Evolutionary conservation across 2,797 vertebrate species (phyloP).

Genomic region (Mergus octosetaceus): DNA sequence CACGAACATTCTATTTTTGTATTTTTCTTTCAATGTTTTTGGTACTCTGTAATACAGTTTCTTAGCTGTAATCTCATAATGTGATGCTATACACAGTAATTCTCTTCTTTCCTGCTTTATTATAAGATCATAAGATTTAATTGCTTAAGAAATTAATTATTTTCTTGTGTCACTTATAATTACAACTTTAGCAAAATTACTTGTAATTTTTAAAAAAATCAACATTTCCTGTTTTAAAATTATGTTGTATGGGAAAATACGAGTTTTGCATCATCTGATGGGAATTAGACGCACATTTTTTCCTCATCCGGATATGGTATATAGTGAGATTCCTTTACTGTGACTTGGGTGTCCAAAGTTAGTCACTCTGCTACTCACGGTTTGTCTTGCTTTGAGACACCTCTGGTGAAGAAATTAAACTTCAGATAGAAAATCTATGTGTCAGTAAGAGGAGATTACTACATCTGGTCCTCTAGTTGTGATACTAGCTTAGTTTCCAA

Average conservation of each 20-base stretch:
- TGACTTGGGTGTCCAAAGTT: background rate
- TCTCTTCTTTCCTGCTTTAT: background rate
- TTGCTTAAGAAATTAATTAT: background rate
- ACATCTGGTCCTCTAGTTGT: background rate
- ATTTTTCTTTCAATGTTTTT: constrained; percentile 51
- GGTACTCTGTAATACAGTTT: background rate
- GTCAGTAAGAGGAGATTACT: background rate
- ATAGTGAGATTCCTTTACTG: background rate
- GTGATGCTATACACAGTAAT: background rate
- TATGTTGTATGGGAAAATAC: background rate
- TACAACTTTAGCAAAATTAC: background rate
- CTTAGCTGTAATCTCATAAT: background rate
- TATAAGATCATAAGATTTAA: background rate
- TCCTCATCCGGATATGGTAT: background rate
- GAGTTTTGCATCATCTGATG: background rate
- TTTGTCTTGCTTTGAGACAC: background rate
- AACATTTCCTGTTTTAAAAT: background rate
- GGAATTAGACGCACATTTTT: background rate
- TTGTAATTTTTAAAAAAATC: background rate
- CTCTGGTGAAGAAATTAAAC: background rate
- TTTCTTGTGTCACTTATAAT: background rate
- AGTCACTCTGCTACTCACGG: background rate
- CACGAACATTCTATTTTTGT: constrained; percentile 47
- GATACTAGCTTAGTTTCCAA: background rate
- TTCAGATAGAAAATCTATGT: background rate